Evolutionary conservation across 1,140 invertebrate species (phyloP), one percentile per base, ranked within the genome.

Genomic region (Aphidius gifuensis): DNA sequence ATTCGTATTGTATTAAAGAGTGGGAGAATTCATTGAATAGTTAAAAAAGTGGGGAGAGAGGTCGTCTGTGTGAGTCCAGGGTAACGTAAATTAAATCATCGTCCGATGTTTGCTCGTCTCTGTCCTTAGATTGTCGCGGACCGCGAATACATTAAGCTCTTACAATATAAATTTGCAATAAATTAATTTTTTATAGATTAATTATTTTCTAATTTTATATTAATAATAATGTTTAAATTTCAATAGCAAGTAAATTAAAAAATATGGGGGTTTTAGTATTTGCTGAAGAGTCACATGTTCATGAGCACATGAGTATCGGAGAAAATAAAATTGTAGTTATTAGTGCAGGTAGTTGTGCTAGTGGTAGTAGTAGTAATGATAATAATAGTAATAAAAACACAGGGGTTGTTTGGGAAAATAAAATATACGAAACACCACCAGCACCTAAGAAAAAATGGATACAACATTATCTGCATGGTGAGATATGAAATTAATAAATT

Each of bases 401-500:
- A 11, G 38, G 51, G 23, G 53, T 55, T 79, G 61, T 69, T 79
- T 58, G 66, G 79, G 68, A 72, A 79, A 66, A 65, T 72, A 47
- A 74, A 78, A 66, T 70, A 71, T 60, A 61, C 60, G 75, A 76
- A 74, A 73, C 78, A 53, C 80, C 83, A 50, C 82, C 85, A 47
- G 85, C 86, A 47, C 86, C 87, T 9, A 89, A 89, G 75, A 89
- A 89, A 80, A 88, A 88, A 74, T 89, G 87, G 87, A 88, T 89
- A 59, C 84, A 83, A 65, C 86, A 88, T 71, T 89, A 88, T 72
- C 76, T 88, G 61, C 83, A 79, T 53, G 81, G 81, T 83, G 75
- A 82, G n/a, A 8, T 8, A 44, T 8, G 2, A 44, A 44, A 44
- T 38, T 6, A 32, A 9, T 16, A 38, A 11, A 53, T 9, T 9